Evolutionary conservation across 2,113 vertebrate genomes (phyloP).

Genomic region (Grallaria varia): DNA sequence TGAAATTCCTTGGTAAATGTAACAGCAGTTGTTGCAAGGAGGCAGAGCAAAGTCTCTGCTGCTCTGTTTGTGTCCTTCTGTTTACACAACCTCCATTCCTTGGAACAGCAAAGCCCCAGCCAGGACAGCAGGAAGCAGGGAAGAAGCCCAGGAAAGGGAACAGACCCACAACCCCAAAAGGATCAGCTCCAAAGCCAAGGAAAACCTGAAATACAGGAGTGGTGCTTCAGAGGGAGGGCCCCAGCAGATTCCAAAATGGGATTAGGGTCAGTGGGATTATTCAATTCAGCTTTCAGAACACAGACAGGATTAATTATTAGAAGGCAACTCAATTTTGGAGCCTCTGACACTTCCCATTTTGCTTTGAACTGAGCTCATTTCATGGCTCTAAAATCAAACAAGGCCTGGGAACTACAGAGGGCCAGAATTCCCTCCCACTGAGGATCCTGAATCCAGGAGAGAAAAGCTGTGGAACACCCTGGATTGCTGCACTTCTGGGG

Average conservation of each 20-base stretch:
- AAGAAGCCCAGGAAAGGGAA: not conserved
- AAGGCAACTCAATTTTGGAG: not conserved
- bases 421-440: not conserved
- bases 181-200: not conserved
- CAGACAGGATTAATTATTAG: not conserved
- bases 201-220: accelerated
- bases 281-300: not conserved
- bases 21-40: not conserved
- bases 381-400: accelerated
- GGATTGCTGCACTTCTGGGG: accelerated
- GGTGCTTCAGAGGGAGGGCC: not conserved
- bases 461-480: accelerated
- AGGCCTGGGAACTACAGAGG: not conserved
- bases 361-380: not conserved
- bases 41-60: not conserved
- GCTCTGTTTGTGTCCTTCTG: not conserved
- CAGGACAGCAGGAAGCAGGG: not conserved
- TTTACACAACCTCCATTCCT: not conserved
- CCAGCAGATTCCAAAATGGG: not conserved
- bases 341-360: not conserved
- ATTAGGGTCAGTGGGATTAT: not conserved
- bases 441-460: not conserved
- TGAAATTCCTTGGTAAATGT: not conserved
- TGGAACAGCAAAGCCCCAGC: not conserved
- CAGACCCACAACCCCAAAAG: not conserved